Evolutionary conservation across 2,888 invertebrate species (phyloP), one percentile per base, ranked within the genome.

Genomic region (Nephrotoma flavescens): DNA sequence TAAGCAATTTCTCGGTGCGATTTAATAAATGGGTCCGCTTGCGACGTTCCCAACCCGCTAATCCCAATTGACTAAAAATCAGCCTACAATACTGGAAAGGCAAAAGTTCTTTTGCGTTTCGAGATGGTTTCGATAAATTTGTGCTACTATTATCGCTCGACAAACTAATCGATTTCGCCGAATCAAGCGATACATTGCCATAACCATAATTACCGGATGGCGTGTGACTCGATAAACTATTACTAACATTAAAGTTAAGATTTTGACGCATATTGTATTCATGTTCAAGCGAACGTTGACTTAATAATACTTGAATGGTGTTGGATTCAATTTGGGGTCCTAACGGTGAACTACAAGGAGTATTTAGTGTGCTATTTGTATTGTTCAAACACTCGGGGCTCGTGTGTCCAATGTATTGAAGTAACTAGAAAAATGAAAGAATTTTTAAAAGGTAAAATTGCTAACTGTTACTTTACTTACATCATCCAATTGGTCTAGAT

Each of bases 401-500:
- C 1, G 97, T 97, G 91, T 96, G 95, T 0, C 97, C 97, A 89
- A 99, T 95, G 92, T 98, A 98, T 89, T 96, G 95, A 87, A 98
- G 92, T 87, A 98, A 93, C 97, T 97, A 89, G 2, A 90, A 89
- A 87, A 87, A 88, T 86, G 45, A 19, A 19, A 87, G 87, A 52
- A 88, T 84, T 86, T 87, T 57, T 47, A n/a, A 87, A 41, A 85
- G n/a, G n/a, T 42, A 86, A 44, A 86, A 87, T 31, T 31, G 83
- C 31, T 6, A 45, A 9, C 9, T 19, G 86, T 42, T n/a, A 45
- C 42, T 87, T 86, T 87, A 92, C 94, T 93, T 93, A 97, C 97
- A 92, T 98, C 97, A 91, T 98, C 97, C 87, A 98, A 92, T 91
- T 98, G 98, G 92, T 98, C 98, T 92, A 97, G 94, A 90, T 97